Conservation (phyloP, 2,797 vertebrate genomes). For the Eulemur albifrons region DNA sequence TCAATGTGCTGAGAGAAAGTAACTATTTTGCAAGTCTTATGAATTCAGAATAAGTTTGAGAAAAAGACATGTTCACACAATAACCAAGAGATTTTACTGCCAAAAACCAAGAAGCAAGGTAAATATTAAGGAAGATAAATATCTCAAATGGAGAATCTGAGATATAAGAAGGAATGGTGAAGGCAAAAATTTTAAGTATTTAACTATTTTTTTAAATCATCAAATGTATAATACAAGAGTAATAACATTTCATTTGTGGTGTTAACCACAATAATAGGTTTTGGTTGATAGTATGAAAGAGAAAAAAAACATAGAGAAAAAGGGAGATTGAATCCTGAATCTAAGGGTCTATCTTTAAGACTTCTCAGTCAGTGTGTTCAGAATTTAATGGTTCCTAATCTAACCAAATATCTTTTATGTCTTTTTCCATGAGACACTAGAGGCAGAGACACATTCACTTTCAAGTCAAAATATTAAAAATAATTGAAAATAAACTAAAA, state of each 20-base stretch:
- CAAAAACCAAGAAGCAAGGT: neutral
- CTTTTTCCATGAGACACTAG: neutral
- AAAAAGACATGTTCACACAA: neutral
- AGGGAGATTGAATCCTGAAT: neutral
- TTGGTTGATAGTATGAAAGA: neutral
- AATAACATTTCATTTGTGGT: neutral
- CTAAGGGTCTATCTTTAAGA: neutral
- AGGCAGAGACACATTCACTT: neutral
- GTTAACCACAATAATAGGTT: neutral
- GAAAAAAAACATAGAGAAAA: neutral
- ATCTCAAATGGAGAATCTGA: conserved; percentile 26
- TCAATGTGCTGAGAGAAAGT: neutral
- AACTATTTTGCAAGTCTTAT: neutral
- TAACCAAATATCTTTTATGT: neutral
- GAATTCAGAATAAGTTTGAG: neutral
- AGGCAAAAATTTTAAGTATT: neutral
- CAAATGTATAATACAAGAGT: neutral
- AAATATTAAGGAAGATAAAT: neutral
- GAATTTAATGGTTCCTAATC: neutral
- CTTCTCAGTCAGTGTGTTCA: neutral
- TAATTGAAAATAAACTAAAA: neutral
- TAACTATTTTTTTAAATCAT: neutral
- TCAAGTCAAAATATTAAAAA: neutral
- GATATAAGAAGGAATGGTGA: neutral
- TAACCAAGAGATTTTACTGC: neutral